These are phyloP conservation scores for Pseudomugil gertrudae DNA, from an alignment of 2,797 vertebrate species.

Conservation along the genomic window DNA sequence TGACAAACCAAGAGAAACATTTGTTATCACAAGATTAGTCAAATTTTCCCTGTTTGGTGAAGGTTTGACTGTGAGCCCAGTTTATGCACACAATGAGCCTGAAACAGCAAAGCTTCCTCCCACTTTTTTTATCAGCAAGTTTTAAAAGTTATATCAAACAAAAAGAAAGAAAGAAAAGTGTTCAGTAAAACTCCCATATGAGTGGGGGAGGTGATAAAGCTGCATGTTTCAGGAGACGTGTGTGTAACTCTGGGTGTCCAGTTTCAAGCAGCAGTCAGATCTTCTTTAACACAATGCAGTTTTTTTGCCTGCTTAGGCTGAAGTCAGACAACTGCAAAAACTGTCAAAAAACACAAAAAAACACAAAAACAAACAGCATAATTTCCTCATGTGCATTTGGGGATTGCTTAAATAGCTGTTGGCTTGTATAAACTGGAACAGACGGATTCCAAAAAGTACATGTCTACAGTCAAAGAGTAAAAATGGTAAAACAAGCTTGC, in stretches of 20 bases:
- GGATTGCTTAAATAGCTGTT: neutral
- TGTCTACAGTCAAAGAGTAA: neutral
- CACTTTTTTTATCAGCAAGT: constrained; percentile 15
- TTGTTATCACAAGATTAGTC: constrained; percentile 29
- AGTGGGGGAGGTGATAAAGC: constrained; percentile 10
- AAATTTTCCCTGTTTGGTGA: constrained; percentile 21
- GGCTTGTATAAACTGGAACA: neutral
- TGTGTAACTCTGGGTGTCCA: constrained; percentile 50
- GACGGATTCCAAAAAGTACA: neutral
- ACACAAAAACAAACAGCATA: neutral
- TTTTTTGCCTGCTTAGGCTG: constrained; percentile 12
- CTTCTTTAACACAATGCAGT: constrained; percentile 21
- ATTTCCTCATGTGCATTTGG: neutral
- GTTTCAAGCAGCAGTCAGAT: constrained; percentile 52
- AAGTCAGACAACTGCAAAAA: constrained; percentile 19
- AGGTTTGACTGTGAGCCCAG: constrained; percentile 41
- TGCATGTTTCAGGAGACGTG: constrained; percentile 30
- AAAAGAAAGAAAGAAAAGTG: constrained; percentile 3
- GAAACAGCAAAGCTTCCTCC: constrained; percentile 33
- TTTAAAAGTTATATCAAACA: constrained; percentile 33
- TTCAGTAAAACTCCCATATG: constrained; percentile 30
- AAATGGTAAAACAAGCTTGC: neutral
- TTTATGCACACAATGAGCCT: constrained; percentile 29
- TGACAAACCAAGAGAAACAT: constrained; percentile 27
- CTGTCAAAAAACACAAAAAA: neutral